Evolutionary conservation across 2,113 vertebrate species (phyloP).

Genomic region (Cacatua alba): DNA sequence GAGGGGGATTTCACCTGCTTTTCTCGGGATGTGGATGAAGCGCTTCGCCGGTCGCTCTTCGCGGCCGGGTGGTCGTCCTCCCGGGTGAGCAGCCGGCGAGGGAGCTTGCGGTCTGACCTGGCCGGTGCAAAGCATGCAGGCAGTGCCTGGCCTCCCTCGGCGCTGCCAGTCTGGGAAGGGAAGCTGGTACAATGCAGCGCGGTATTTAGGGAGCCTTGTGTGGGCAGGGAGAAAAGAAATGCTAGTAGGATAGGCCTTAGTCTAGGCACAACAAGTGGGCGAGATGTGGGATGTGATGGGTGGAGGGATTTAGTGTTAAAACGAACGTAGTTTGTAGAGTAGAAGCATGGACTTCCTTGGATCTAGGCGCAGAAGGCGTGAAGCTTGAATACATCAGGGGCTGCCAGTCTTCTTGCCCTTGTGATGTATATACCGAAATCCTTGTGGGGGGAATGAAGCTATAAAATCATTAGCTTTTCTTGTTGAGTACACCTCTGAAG

Average conservation of each 20-base stretch:
- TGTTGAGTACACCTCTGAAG: background rate
- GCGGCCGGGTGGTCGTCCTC: background rate
- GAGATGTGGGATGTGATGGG: background rate
- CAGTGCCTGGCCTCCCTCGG: background rate
- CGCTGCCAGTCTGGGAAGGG: background rate
- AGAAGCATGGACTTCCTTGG: background rate
- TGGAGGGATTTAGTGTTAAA: background rate
- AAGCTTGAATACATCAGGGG: background rate
- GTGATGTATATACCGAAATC: accelerated
- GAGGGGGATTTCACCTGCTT: accelerated
- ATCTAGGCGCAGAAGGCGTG: background rate
- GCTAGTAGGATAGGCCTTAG: background rate
- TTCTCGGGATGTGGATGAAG: accelerated
- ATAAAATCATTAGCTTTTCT: background rate
- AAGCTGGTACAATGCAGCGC: background rate
- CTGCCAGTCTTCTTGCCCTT: background rate
- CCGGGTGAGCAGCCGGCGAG: background rate
- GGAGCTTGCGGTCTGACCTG: background rate
- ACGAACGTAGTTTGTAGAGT: background rate
- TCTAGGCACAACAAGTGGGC: background rate
- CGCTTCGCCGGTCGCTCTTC: accelerated
- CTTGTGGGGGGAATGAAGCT: background rate
- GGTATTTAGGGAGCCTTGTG: background rate
- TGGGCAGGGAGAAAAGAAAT: background rate
- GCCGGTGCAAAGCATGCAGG: background rate